A percentile compares a stretch with the other conserved stretches of the same genome.
These are phyloP conservation scores for Prosapia bicincta DNA, from an alignment of 2,888 invertebrate species.

Conservation along the genomic window DNA sequence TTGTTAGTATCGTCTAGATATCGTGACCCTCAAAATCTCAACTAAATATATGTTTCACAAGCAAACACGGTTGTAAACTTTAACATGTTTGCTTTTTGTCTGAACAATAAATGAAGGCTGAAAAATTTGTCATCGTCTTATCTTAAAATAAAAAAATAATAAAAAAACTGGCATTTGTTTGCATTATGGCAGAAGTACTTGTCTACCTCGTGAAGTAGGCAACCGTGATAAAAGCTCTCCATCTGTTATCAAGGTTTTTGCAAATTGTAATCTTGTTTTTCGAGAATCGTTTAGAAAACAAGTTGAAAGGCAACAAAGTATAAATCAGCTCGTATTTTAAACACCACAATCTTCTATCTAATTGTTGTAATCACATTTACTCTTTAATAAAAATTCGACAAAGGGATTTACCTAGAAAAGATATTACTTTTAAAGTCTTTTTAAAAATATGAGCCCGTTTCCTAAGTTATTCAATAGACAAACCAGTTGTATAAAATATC, in stretches of 20 bases:
- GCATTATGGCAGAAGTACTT: background rate
- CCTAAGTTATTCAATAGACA: too few relatives aligned
- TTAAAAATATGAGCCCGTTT: too few relatives aligned
- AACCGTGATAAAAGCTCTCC: background rate
- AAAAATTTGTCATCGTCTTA: background rate
- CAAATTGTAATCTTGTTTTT: background rate
- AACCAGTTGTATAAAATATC: too few relatives aligned
- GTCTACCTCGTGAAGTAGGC: too few relatives aligned
- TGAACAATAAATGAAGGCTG: background rate
- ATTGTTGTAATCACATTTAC: too few relatives aligned
- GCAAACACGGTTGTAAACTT: background rate
- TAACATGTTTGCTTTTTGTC: background rate
- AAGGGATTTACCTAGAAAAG: too few relatives aligned
- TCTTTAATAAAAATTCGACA: too few relatives aligned
- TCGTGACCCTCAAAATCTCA: background rate
- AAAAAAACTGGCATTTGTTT: background rate
- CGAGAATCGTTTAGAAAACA: too few relatives aligned
- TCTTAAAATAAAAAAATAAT: background rate
- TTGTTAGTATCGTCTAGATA: background rate
- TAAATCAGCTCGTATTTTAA: too few relatives aligned
- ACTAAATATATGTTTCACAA: background rate
- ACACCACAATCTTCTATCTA: too few relatives aligned
- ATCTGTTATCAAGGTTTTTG: background rate
- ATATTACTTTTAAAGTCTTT: too few relatives aligned
- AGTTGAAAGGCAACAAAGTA: too few relatives aligned